Conservation (phyloP, 2,797 vertebrate species). For the Falco peregrinus region DNA sequence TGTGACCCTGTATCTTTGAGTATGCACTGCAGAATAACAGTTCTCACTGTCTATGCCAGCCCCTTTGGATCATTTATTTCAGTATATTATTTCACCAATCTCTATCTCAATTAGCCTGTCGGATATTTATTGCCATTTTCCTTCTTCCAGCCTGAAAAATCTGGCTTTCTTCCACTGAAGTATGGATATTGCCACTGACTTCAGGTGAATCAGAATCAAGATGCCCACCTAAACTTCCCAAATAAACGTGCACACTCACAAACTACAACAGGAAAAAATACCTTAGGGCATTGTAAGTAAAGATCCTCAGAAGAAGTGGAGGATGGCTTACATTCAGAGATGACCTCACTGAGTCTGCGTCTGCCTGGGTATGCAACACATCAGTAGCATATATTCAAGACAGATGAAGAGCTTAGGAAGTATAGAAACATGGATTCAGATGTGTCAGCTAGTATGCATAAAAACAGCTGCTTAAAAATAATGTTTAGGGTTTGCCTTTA, state of each 20-base stretch:
- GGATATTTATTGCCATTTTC: background rate
- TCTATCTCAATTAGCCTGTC: background rate
- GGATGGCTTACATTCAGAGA: background rate
- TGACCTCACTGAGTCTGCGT: background rate
- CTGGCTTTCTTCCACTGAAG: background rate
- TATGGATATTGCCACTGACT: background rate
- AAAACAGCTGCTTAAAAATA: slow-evolving; percentile 60
- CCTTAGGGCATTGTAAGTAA: background rate
- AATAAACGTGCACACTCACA: background rate
- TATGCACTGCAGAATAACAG: background rate
- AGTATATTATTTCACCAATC: background rate
- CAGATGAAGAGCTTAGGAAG: slow-evolving; percentile 56
- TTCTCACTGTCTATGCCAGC: background rate
- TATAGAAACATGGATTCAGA: slow-evolving; percentile 40
- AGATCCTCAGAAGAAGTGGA: background rate
- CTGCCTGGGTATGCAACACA: background rate
- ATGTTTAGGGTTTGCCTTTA: slow-evolving; percentile 47
- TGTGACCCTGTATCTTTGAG: background rate
- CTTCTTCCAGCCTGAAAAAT: background rate
- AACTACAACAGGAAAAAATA: background rate
- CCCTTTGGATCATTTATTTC: background rate
- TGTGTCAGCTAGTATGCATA: slow-evolving; percentile 25
- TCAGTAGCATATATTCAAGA: slow-evolving; percentile 47
- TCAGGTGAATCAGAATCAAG: background rate
- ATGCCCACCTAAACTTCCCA: background rate